Evolutionary conservation across 1,140 invertebrate genomes (phyloP), one percentile per base, ranked within the genome.

Genomic region (Bombus confusus): DNA sequence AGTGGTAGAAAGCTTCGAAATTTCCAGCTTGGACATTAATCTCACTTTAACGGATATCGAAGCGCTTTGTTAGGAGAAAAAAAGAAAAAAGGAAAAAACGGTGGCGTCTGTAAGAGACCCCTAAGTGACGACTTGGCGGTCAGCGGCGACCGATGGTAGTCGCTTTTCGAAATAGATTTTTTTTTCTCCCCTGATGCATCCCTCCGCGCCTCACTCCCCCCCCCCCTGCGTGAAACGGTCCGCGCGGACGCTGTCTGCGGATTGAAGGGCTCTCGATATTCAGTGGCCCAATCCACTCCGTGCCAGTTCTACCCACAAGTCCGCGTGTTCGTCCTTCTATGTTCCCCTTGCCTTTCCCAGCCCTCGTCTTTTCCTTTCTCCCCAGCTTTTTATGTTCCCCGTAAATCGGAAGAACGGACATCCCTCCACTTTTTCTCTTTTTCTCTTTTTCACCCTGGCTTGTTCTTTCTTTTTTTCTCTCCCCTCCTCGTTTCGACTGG

Each of bases 111-210:
- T 73, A 74, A 85, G 59, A 80, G 71, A 68, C 28, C 43, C 78
- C 62, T 80, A 85, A 85, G 84, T 57, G 80, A 82, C 80, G 86
- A 89, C 79, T 86, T 71, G 83, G 78, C 88, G 83, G 62, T 88
- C 78, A 73, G 87, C 79, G 41, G 15, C 57, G 71, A 22, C 79
- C 71, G 84, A 52, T 80, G 75, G 66, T 52, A 79, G 77, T 87
- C 87, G 88, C 86, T 91, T 92, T 91, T 88, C 88, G 91, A 92
- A 93, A 93, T 93, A 91, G 90, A 93, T 93, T 93, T 94, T 93
- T 94, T 92, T 92, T 31, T 71, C 68, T 66, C 80, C 75, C 66
- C 52, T 43, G 73, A 84, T 76, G 88, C 91, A 87, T 87, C 25
- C 31, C 74, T 78, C 25, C 5, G 66, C 13, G 2, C 12, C 6